These are phyloP conservation scores for Phrynosoma blainvillii DNA, from an alignment of 2,113 vertebrate genomes.

Conservation along the genomic window DNA sequence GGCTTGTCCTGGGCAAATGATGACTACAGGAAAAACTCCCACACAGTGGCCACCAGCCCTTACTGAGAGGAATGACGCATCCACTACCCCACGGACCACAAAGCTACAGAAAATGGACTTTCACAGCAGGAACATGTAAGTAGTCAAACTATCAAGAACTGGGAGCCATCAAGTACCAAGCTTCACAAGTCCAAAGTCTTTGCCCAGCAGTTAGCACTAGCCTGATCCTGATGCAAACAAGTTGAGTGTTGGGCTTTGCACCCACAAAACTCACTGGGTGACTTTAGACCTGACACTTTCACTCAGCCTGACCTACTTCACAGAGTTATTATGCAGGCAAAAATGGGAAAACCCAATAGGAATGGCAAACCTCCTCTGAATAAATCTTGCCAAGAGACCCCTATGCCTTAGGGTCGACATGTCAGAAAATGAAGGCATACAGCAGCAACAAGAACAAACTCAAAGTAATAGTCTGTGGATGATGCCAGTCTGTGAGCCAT, in stretches of 20 bases:
- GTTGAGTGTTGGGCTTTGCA: not conserved
- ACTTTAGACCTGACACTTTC: not conserved
- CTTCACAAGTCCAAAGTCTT: not conserved
- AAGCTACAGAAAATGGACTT: not conserved
- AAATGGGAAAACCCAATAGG: too few relatives aligned
- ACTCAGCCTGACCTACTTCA: not conserved
- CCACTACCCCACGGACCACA: not conserved
- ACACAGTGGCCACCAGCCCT: not conserved
- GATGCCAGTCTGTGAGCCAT: too few relatives aligned
- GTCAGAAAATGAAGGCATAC: too few relatives aligned
- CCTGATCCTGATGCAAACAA: not conserved
- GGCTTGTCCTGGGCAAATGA: not conserved
- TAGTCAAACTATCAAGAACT: not conserved
- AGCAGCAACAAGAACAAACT: too few relatives aligned
- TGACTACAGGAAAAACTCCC: not conserved
- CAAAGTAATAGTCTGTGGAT: too few relatives aligned
- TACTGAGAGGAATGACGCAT: not conserved
- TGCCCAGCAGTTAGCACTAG: not conserved
- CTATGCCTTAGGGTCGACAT: too few relatives aligned
- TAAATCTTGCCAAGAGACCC: too few relatives aligned
- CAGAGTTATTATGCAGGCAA: not conserved
- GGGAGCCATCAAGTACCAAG: not conserved
- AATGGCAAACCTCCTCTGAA: too few relatives aligned
- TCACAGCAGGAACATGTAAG: too few relatives aligned
- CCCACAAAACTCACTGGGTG: not conserved